These are phyloP conservation scores for Electrona antarctica DNA, from an alignment of 2,113 vertebrate species.

Conservation along the genomic window DNA sequence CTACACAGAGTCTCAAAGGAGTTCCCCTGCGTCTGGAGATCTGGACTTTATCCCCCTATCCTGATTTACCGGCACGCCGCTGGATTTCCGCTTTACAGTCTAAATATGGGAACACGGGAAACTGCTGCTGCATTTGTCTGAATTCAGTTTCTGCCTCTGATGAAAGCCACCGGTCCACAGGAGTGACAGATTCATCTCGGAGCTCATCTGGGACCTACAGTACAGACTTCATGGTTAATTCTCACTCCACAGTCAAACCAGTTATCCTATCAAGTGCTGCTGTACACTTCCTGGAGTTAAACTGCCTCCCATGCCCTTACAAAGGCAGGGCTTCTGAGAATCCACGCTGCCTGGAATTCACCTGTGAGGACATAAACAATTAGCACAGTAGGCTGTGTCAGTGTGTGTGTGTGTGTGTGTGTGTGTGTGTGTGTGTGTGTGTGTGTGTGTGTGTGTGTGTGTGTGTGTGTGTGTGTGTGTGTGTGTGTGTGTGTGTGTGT, in stretches of 20 bases:
- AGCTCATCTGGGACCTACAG: too few relatives aligned
- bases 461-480: slow-evolving; percentile 2
- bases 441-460: background rate
- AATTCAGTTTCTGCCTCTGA: background rate
- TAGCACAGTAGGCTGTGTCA: background rate
- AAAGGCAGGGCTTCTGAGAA: background rate
- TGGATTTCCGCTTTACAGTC: background rate
- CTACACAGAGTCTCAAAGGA: background rate
- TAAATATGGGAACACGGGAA: too few relatives aligned
- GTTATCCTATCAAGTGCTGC: background rate
- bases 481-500: background rate
- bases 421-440: background rate
- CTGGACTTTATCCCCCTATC: slow-evolving; percentile 51
- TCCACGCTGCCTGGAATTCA: background rate
- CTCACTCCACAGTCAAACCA: too few relatives aligned
- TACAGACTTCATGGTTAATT: too few relatives aligned
- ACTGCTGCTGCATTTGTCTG: background rate
- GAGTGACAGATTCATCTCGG: too few relatives aligned
- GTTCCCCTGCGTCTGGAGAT: background rate
- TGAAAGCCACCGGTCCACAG: background rate
- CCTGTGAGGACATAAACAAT: background rate
- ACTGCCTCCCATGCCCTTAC: background rate
- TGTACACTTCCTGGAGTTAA: background rate
- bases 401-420: background rate
- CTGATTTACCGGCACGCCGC: background rate